Base-by-base conservation (phyloP, 2,113 vertebrate genomes). In the Tiliqua scincoides region DNA sequence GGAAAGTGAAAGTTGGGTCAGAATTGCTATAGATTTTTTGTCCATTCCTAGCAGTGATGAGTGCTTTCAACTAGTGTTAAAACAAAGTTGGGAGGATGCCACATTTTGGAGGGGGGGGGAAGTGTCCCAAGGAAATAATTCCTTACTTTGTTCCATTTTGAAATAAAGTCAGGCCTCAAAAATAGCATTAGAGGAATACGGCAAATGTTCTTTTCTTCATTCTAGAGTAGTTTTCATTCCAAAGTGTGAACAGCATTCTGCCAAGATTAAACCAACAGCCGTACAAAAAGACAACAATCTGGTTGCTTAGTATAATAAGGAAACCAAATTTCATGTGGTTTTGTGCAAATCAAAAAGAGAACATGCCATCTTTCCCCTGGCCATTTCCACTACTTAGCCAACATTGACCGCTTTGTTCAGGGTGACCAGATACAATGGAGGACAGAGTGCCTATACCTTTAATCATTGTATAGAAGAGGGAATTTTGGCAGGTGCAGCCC, bases 231-330 rank as follows among this genome's bases (percentile, higher is more conserved):
- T 63, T 32, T n/a, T 8, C 35, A 63, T 71, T 83, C 73, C 57
- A 70, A 84, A 87, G 67, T 54, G 78, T 88, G 87, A 83, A 94
- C 80, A 88, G 74, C n/a, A 89, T 88, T 91, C 54, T 72, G 21
- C 82, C 52, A 82, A 72, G 85, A 78, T 82, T 86, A 70, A 72
- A 63, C 15, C 37, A 71, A 72, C 48, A 71, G 14, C 54, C 57
- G 63, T 71, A 6, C 18, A 79, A 43, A 79, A 1, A 79, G 54
- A 21, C 35, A 48, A 52, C 30, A 61, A 6, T 43, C 21, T 82
- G 48, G 37, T 72, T 78, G 37, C n/a, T 35, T 71, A 70, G 17
- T 59, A 8, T 80, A 43, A 72, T 70, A 79, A 62, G 37, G 54
- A 40, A 25, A 6, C 65, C 48, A 79, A 25, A 59, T 59, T 74